Evolutionary conservation across 2,888 invertebrate species (phyloP), one percentile per base, ranked within the genome.

Genomic region (Euclidia mi): DNA sequence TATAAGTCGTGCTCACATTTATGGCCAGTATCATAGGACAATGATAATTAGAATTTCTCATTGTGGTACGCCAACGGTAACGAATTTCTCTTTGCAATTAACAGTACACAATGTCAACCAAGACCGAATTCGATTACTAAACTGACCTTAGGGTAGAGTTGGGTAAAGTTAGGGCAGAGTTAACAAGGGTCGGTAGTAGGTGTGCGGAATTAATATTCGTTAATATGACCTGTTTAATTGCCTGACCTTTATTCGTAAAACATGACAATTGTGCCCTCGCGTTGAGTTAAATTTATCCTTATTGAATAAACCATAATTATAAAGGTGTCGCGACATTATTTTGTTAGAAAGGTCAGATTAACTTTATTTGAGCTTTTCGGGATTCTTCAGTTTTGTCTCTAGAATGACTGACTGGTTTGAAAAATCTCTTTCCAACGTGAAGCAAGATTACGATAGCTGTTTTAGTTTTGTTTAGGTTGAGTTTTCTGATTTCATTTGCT

Each of bases 101-200:
- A 3, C 6, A 3, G 20, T 25, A 25, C 20, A 25, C 4, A 32
- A 11, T 11, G 32, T 3, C 2, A 32, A 32, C 32, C 6, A 12
- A 32, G 11, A 3, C 32, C 4, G 11, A 32, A 32, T 32, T 32
- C 32, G 11, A 32, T 32, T 32, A 25, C 20, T 25, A 32, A 32
- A 32, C 32, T 32, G 12, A 32, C 32, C 32, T 32, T 4, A 11
- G 15, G 35, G 12, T 32, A 32, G 20, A 25, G 10, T 31, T 25
- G 20, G 20, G 20, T 25, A 25, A 25, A 25, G 20, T 32, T 4
- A 11, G 15, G 15, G 32, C 4, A 11, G 67, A 64, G 66, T 70
- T 72, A 76, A 78, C 78, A 69, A 74, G 72, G 76, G 78, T 74
- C 64, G 55, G 44, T 55, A 56, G 50, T 57, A 43, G 51, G 60